Evolutionary conservation across 2,888 invertebrate genomes (phyloP).

Genomic region (Minunthozetes semirufus): DNA sequence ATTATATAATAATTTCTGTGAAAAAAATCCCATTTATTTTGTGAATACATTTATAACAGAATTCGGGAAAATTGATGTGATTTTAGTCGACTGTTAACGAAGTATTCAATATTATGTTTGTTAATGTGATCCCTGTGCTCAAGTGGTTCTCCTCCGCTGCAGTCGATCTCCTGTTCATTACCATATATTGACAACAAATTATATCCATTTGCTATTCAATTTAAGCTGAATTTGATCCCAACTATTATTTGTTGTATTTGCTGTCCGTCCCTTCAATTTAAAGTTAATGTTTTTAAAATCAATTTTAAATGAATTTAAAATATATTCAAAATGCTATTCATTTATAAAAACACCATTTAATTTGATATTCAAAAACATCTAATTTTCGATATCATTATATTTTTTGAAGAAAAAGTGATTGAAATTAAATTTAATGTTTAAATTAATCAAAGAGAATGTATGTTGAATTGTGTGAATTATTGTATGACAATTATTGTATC

Average conservation of each 20-base stretch:
- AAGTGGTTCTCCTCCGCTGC: background rate
- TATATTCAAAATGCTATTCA: too few species aligned
- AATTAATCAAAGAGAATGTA: background rate
- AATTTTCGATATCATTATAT: too few species aligned
- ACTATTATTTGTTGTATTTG: constrained; percentile 16
- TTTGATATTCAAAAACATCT: too few species aligned
- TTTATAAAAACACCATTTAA: too few species aligned
- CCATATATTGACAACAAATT: background rate
- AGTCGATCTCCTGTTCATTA: constrained; percentile 7
- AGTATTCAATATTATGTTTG: background rate
- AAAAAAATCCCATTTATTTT: background rate
- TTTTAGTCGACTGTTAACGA: background rate
- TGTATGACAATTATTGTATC: too few species aligned
- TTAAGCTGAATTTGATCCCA: background rate
- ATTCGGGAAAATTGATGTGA: background rate
- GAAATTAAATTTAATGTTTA: too few species aligned
- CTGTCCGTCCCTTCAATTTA: background rate
- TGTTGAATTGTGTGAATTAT: background rate
- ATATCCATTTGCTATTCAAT: too few species aligned
- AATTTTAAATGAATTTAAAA: too few species aligned
- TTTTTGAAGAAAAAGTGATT: too few species aligned
- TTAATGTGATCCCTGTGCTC: background rate
- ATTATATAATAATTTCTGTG: constrained; percentile 5
- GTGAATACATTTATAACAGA: too few species aligned
- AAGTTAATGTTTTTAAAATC: background rate